Percentiles rank a stretch among this genome's conserved stretches.
phyloP scores from a whole-genome alignment of 2,888 invertebrate genomes.

The Melanophora roralis region DNA sequence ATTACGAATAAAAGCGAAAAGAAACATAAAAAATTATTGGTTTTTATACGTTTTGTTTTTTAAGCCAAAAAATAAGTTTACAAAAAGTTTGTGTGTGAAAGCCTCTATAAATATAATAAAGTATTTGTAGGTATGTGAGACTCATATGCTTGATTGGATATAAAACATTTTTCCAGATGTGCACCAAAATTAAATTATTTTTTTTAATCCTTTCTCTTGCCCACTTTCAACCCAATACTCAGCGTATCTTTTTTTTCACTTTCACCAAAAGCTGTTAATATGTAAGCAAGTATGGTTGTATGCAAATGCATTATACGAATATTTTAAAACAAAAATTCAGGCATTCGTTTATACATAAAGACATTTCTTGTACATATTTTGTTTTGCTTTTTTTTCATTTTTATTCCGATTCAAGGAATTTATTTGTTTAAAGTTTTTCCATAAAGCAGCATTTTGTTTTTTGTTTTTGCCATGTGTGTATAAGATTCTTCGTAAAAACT shows the following conservation, averaged over 20 bases:
- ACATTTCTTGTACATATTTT: constrained; percentile 4
- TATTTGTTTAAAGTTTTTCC: constrained; percentile 58
- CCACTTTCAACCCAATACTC: not conserved
- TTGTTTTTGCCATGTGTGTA: not conserved
- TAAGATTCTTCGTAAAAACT: no score
- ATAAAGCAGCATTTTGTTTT: constrained; percentile 28
- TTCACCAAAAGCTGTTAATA: constrained; percentile 2
- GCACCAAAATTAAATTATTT: constrained; percentile 55
- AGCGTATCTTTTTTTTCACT: not conserved
- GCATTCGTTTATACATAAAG: no score
- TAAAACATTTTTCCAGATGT: constrained; percentile 61
- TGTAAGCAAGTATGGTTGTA: not conserved
- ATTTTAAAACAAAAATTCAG: not conserved
- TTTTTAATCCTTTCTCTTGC: constrained; percentile 54
- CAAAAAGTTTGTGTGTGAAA: not conserved
- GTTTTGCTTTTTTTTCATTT: constrained; percentile 12
- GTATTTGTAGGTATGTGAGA: no score
- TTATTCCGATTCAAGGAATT: constrained; percentile 36
- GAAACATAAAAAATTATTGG: not conserved
- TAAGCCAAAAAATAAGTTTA: not conserved
- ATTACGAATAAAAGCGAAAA: constrained; percentile 12
- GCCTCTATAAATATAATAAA: constrained; percentile 4
- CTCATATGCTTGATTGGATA: constrained; percentile 56
- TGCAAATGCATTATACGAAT: not conserved
- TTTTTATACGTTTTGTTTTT: not conserved